Percentiles rank a stretch among this genome's conserved stretches.
These are phyloP conservation scores for Syngnathoides biaculeatus DNA, from an alignment of 2,113 vertebrate genomes.

Conservation along the genomic window DNA sequence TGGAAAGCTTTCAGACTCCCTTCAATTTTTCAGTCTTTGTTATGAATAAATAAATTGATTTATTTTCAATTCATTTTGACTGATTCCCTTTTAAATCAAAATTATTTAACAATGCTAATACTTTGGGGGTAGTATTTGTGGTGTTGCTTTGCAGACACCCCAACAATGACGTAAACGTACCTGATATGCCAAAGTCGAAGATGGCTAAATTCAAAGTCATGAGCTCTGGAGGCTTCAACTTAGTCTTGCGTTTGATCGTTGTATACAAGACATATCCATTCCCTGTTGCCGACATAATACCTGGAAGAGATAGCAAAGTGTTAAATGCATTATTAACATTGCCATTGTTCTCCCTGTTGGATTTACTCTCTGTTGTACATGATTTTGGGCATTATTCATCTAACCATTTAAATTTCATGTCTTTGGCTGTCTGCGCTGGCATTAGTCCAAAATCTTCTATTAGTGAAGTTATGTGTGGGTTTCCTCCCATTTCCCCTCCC, in stretches of 20 bases:
- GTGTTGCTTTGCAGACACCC: neutral
- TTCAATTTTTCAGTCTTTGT: too few relatives aligned
- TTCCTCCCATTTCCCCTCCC: too few relatives aligned
- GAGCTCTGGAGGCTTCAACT: constrained; percentile 89
- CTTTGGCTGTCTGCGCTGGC: too few relatives aligned
- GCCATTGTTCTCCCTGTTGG: neutral
- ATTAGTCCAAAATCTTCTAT: too few relatives aligned
- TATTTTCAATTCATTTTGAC: too few relatives aligned
- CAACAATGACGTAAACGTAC: constrained; percentile 59
- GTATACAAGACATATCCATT: constrained; percentile 92
- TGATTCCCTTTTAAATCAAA: too few relatives aligned
- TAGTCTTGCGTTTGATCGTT: constrained; percentile 84
- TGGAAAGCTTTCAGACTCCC: too few relatives aligned
- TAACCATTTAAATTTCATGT: neutral
- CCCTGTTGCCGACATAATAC: constrained; percentile 84
- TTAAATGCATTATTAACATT: neutral
- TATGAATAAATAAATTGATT: too few relatives aligned
- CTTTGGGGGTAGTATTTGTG: neutral
- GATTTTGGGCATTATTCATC: neutral
- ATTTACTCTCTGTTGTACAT: neutral
- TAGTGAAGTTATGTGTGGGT: too few relatives aligned
- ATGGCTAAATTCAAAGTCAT: constrained; percentile 93
- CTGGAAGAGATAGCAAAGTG: constrained; percentile 60
- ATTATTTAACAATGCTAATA: neutral
- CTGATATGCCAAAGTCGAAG: constrained; percentile 95